phyloP scores from a whole-genome alignment of 2,888 invertebrate species.

The Lathronympha strigana region DNA sequence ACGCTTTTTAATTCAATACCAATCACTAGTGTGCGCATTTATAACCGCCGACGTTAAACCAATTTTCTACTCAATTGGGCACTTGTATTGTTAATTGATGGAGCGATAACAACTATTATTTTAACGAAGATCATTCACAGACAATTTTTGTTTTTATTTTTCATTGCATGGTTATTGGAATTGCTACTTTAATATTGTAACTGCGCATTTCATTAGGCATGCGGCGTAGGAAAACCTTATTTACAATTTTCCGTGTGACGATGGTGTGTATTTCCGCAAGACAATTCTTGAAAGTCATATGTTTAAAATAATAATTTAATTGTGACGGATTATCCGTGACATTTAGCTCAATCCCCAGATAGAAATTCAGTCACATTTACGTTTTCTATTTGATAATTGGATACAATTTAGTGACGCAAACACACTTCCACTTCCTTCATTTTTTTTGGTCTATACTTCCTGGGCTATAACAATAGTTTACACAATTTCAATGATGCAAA shows the following conservation, averaged over 20 bases:
- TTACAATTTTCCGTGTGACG: not conserved
- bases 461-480: too few relatives aligned
- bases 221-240: not conserved
- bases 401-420: too few relatives aligned
- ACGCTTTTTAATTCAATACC: conserved; percentile 7
- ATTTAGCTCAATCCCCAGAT: too few relatives aligned
- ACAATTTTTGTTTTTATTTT: not conserved
- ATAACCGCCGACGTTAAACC: conserved; percentile 62
- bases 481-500: too few relatives aligned
- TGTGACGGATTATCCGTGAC: not conserved
- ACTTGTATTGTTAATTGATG: conserved; percentile 44
- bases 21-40: conserved; percentile 54
- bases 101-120: conserved; percentile 21
- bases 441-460: too few relatives aligned
- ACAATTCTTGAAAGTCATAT: not conserved
- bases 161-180: not conserved
- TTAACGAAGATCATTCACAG: not conserved
- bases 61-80: conserved; percentile 51
- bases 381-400: too few relatives aligned
- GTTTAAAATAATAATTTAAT: too few relatives aligned
- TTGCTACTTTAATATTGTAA: too few relatives aligned
- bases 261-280: not conserved
- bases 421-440: too few relatives aligned
- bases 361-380: too few relatives aligned
- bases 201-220: not conserved